A percentile compares a stretch with the other conserved stretches of the same genome.
These are phyloP conservation scores for Drosophila demipolita DNA, from an alignment of 2,888 invertebrate genomes.

Conservation along the genomic window DNA sequence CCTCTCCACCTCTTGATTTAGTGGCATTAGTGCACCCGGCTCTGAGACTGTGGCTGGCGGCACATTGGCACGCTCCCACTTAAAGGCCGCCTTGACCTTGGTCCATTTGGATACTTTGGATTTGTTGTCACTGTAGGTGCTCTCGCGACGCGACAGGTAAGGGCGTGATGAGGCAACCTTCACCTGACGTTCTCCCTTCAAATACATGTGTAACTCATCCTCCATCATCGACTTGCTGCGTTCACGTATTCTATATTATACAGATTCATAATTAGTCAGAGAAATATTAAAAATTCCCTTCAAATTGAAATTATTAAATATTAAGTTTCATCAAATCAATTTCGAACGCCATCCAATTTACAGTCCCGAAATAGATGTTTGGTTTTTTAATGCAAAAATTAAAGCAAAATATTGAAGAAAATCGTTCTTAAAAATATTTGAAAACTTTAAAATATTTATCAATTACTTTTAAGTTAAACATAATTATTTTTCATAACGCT, in stretches of 20 bases:
- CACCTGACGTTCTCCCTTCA: constrained; percentile 66
- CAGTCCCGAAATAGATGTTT: background rate
- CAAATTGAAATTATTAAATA: background rate
- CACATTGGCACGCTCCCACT: constrained; percentile 92
- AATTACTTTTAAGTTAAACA: background rate
- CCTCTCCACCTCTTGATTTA: constrained; percentile 86
- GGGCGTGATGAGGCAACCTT: constrained; percentile 64
- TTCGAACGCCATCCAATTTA: background rate
- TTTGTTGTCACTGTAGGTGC: constrained; percentile 84
- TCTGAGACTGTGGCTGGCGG: constrained; percentile 81
- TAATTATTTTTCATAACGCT: background rate
- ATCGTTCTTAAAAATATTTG: background rate
- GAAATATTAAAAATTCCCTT: background rate
- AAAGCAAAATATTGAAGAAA: no score
- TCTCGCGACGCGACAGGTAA: constrained; percentile 81
- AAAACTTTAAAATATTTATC: background rate
- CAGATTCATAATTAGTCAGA: background rate
- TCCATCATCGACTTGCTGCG: constrained; percentile 89
- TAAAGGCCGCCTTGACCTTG: constrained; percentile 94
- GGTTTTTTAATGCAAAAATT: background rate
- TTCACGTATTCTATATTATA: constrained; percentile 85
- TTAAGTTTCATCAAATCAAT: background rate
- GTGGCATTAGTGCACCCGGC: constrained; percentile 85
- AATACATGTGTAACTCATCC: constrained; percentile 86
- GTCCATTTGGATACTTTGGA: constrained; percentile 92